Evolutionary conservation across 2,113 vertebrate species (phyloP).

Genomic region (Helogale parvula): DNA sequence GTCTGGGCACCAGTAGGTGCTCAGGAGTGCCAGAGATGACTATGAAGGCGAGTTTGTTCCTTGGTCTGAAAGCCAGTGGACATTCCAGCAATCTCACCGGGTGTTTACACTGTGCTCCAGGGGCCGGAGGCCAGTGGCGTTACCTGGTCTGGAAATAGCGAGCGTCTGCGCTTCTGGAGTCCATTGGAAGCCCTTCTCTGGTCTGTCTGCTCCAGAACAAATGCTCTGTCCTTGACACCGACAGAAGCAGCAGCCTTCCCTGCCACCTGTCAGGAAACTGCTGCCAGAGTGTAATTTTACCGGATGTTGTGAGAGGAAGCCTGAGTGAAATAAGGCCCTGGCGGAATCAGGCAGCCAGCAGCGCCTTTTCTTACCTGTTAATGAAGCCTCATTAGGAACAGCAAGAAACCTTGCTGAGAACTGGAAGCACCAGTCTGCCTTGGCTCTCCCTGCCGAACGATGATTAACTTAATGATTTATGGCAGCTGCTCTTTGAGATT

Average conservation of each 20-base stretch:
- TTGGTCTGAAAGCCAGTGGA: background rate
- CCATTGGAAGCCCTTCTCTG: background rate
- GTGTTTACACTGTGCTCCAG: background rate
- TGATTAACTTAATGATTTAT: slow-evolving; percentile 58
- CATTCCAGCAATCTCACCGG: background rate
- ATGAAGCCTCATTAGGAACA: slow-evolving; percentile 72
- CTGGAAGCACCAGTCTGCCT: background rate
- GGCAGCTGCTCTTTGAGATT: slow-evolving; percentile 56
- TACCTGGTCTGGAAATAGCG: background rate
- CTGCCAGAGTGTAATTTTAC: slow-evolving; percentile 58
- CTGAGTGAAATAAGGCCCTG: slow-evolving; percentile 33
- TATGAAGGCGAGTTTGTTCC: background rate
- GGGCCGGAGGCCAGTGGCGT: background rate
- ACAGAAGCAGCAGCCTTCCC: background rate
- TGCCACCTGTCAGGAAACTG: slow-evolving; percentile 28
- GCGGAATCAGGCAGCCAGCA: slow-evolving; percentile 12
- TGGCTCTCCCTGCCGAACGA: slow-evolving; percentile 8
- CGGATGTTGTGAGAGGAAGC: slow-evolving; percentile 23
- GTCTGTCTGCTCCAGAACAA: slow-evolving; percentile 8
- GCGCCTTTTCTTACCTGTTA: slow-evolving; percentile 70
- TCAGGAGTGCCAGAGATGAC: background rate
- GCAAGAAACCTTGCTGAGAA: slow-evolving; percentile 36
- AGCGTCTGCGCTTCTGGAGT: background rate
- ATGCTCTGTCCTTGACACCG: background rate
- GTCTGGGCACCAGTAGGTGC: background rate